Base-by-base conservation (phyloP, 2,113 vertebrate species). In the Melierax canorus region DNA sequence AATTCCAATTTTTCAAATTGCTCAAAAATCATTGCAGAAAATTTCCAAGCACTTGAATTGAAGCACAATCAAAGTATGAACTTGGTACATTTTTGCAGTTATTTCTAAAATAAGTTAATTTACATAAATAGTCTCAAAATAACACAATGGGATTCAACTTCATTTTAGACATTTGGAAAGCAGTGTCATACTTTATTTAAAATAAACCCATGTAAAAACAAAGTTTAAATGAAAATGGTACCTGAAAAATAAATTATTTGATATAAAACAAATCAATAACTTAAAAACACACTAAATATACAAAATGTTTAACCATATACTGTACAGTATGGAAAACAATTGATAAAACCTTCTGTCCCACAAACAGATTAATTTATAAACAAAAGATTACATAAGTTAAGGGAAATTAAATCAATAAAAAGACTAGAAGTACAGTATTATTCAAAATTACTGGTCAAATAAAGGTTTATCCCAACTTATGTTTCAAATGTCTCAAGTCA, bases 201-300 rank as follows among this genome's bases (percentile, higher is more conserved):
- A 98, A 98, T 98, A 98, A 98, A 98, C 98, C 98, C 97, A 98
- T 96, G 98, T 98, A 98, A 98, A 98, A 98, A 98, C 98, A 98
- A 98, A 98, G 97, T 98, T 98, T 98, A 98, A 98, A 98, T 97
- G 98, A 98, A 98, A 98, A 98, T 96, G 97, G 97, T 98, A 98
- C 98, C 98, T 98, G 98, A 98, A 98, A 98, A 98, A 98, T 98
- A 98, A 98, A 98, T 98, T 98, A 98, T 98, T 98, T 97, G 80
- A 98, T 98, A 98, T 97, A 98, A 98, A 98, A 98, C 97, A 98
- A 98, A 98, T 96, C 97, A 98, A 97, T 98, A 98, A 98, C 98
- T 98, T 98, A 98, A 98, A 97, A 98, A 97, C 97, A 98, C 96
- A 96, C 98, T 98, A 97, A 97, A 98, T 98, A 98, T 98, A 98